Evolutionary conservation across 1,140 invertebrate genomes (phyloP), one percentile per base, ranked within the genome.

Genomic region (Antheraea mylitta): DNA sequence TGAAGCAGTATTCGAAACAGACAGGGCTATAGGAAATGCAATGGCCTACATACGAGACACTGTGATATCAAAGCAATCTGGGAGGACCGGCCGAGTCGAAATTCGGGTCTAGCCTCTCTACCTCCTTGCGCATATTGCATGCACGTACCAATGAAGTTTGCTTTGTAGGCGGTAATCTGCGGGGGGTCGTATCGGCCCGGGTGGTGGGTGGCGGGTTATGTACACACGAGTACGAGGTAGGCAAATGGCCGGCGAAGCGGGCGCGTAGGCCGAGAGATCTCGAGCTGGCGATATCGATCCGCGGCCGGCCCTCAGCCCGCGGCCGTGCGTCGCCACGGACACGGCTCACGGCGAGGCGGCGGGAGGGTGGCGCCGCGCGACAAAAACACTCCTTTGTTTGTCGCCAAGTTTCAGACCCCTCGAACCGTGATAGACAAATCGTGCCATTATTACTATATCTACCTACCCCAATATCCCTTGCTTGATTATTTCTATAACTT

Each of bases 111-210:
- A 77, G 45, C 45, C 6, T 53, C 45, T 53, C 45, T 53, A 53
- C 16, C 81, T 90, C 89, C 87, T 91, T 90, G 86, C 87, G 87
- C 89, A 91, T 89, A 91, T 90, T 89, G 89, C 86, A 91, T 91
- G 87, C 89, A 91, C 87, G 87, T 91, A 83, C 87, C 89, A 86
- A 91, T 88, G 87, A 91, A 91, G 89, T 90, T 91, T 90, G 89
- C 89, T 90, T 90, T 89, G 87, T 90, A 91, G 89, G 86, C 87
- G 86, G 89, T 91, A 91, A 91, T 91, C 89, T 91, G 86, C 79
- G 84, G 45, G 86, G 22, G 89, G 87, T 86, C 85, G 86, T 89
- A 87, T 89, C 82, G 85, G 83, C 68, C 66, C 60, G 84, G 83
- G 82, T 75, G 83, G 85, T 78, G 85, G 87, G 82, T 78, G 86